phyloP scores from a whole-genome alignment of 2,113 vertebrate species.

The Podarcis cretensis region DNA sequence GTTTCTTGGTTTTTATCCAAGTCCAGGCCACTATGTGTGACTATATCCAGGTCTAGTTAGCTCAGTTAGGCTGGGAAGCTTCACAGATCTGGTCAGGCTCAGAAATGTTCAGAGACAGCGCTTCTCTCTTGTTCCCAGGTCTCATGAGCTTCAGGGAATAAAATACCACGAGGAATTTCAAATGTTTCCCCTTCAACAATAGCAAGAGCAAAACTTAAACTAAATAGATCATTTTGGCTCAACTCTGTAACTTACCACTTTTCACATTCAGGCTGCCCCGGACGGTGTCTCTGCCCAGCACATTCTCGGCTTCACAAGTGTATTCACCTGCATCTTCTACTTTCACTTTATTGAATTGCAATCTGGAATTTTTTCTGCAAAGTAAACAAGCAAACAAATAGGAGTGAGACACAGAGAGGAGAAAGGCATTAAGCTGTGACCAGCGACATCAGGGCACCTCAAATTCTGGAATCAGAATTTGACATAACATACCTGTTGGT shows the following conservation, averaged over 20 bases:
- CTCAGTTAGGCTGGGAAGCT: too few relatives aligned
- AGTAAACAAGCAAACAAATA: constrained; percentile 39
- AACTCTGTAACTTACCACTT: constrained; percentile 87
- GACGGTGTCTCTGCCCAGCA: constrained; percentile 88
- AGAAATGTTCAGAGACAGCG: too few relatives aligned
- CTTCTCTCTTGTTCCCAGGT: background rate
- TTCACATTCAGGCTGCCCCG: constrained; percentile 92
- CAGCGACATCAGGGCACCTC: background rate
- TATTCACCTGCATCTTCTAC: constrained; percentile 96
- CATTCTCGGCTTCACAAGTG: constrained; percentile 94
- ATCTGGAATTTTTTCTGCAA: constrained; percentile 94
- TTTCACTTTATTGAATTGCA: constrained; percentile 93
- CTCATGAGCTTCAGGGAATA: background rate
- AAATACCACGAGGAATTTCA: background rate
- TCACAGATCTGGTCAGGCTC: too few relatives aligned
- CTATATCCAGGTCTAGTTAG: background rate
- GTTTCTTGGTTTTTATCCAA: background rate
- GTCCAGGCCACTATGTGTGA: background rate
- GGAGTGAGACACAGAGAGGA: background rate
- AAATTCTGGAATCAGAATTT: background rate
- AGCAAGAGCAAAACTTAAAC: background rate
- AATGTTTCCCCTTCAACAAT: background rate
- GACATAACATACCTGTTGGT: background rate
- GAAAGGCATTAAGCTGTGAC: background rate
- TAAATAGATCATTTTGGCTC: background rate